phyloP scores from a whole-genome alignment of 2,113 vertebrate genomes.

The Acanthisitta chloris region DNA sequence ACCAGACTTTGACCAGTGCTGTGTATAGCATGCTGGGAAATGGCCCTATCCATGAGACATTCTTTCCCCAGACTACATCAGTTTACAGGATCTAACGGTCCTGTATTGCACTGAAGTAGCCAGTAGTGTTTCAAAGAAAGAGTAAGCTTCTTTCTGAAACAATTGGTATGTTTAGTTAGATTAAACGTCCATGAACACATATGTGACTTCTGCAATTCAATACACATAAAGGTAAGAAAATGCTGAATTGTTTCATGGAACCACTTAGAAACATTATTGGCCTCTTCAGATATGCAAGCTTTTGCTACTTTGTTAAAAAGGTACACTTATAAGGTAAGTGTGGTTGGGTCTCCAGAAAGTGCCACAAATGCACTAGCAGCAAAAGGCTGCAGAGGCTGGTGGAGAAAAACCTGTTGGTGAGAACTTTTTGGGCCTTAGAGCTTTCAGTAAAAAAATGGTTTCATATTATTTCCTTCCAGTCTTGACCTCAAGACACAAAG shows the following conservation, averaged over 20 bases:
- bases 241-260: background rate
- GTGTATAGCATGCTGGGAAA: background rate
- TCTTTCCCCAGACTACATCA: background rate
- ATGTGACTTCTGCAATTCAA: background rate
- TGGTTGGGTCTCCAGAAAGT: background rate
- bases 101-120: background rate
- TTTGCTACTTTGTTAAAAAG: background rate
- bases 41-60: background rate
- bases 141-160: background rate
- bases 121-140: background rate
- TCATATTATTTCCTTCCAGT: background rate
- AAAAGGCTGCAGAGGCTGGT: background rate
- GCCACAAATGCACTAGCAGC: background rate
- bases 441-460: background rate
- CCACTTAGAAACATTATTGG: background rate
- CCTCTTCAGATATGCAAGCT: background rate
- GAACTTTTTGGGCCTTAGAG: background rate
- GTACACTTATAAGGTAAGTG: background rate
- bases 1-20: background rate
- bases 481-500: background rate
- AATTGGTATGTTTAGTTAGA: background rate
- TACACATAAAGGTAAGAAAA: background rate
- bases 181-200: background rate
- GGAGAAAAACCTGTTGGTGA: background rate
- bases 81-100: background rate